Base-by-base conservation (phyloP, 2,888 invertebrate species). In the Gryllus longicercus region DNA sequence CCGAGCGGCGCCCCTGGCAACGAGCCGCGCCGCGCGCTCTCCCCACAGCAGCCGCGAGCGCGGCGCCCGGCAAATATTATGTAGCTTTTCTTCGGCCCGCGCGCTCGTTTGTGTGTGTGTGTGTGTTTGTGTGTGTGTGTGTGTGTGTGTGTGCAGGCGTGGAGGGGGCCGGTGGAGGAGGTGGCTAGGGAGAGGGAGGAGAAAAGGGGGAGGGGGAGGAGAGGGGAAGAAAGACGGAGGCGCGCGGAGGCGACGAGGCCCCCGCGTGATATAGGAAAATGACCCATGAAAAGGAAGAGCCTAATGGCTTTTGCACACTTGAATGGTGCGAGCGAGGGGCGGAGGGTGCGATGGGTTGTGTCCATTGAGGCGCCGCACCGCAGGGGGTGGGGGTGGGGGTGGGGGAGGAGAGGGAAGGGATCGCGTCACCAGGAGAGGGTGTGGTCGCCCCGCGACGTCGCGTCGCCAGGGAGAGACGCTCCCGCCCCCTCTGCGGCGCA, bases 231-330 rank as follows among this genome's bases (percentile, higher is more conserved):
- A 4, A 18, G 63, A 4, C 3, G 63, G 3, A 63, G n/a, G 4
- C 2, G 12, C 3, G 8, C 16, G n/a, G 14, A n/a, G 16, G 12
- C 14, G 63, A n/a, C 63, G 63, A n/a, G 63, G 63, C 63, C 63
- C 38, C 16, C 63, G 63, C 63, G 63, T 63, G 63, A 63, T 63
- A 79, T 79, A 79, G 77, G 79, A 79, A 79, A 79, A 79, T 79
- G 79, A 79, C 79, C 79, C 79, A 79, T 79, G 76, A 79, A 76
- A 79, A 75, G 79, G 76, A 76, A 76, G 74, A 78, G 63, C 63
- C 63, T 63, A 63, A 63, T 63, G 63, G 63, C 63, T 63, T 63
- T 63, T 63, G 63, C 63, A 63, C 63, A 63, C 63, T 63, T 63
- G 63, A 63, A 63, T 63, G 63, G 63, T 63, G 63, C 63, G 63